A percentile compares a stretch with the other conserved stretches of the same genome.
Evolutionary conservation across 2,113 vertebrate genomes (phyloP).

Genomic region (Datnioides undecimradiatus): DNA sequence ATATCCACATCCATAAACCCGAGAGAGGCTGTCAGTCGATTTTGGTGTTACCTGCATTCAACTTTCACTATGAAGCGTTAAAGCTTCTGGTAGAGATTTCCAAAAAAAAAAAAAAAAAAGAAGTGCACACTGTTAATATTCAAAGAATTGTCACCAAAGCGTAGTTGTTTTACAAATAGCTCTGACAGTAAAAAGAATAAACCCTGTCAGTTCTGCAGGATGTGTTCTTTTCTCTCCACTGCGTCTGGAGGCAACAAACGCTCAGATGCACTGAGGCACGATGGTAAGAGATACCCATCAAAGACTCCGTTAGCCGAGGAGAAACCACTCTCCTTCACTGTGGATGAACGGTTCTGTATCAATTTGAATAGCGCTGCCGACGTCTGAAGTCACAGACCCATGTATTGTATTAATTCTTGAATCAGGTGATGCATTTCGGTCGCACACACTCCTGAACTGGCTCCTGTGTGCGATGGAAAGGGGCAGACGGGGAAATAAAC

Average conservation of each 20-base stretch:
- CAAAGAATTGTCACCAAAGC: constrained; percentile 36
- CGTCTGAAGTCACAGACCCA: neutral
- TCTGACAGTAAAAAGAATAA: constrained; percentile 65
- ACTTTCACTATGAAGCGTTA: constrained; percentile 14
- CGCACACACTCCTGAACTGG: constrained; percentile 15
- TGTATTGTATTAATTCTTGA: constrained; percentile 21
- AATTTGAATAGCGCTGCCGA: constrained; percentile 29
- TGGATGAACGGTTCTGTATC: constrained; percentile 34
- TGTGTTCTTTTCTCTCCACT: constrained; percentile 68
- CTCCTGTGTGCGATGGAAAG: neutral
- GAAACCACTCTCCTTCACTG: constrained; percentile 42
- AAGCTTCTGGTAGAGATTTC: constrained; percentile 17
- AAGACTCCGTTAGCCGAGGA: constrained; percentile 34
- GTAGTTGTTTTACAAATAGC: constrained; percentile 56
- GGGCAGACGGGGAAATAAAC: constrained; percentile 41
- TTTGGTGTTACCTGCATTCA: constrained; percentile 22
- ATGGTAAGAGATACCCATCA: constrained; percentile 68
- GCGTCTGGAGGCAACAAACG: constrained; percentile 59
- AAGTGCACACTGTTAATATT: constrained; percentile 42
- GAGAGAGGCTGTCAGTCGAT: constrained; percentile 36
- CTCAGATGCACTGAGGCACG: constrained; percentile 62
- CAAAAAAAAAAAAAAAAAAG: neutral
- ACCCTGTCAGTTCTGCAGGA: constrained; percentile 68
- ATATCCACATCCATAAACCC: constrained; percentile 35
- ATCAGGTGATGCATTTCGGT: constrained; percentile 45